Evolutionary conservation across 2,888 invertebrate genomes (phyloP).

Genomic region (Strigamia transsilvanica): DNA sequence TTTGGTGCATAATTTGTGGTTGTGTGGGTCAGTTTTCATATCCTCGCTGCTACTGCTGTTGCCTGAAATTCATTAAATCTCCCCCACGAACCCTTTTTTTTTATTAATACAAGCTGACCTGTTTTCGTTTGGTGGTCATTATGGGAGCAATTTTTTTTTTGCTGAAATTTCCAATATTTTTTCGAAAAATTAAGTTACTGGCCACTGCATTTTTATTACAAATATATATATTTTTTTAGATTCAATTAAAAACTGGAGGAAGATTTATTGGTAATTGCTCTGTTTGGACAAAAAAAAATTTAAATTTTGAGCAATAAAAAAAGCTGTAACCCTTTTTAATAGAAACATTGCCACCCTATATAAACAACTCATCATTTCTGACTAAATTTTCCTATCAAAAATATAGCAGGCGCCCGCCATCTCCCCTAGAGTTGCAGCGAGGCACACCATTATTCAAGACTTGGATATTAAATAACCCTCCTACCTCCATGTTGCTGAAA

Average conservation of each 20-base stretch:
- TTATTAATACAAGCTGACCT: conserved; percentile 17
- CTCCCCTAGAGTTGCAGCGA: conserved; percentile 7
- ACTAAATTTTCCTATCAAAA: conserved; percentile 31
- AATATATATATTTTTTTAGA: neutral
- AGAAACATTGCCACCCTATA: neutral
- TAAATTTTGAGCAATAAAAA: conserved; percentile 15
- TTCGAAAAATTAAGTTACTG: neutral
- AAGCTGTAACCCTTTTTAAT: neutral
- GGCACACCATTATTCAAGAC: conserved; percentile 38
- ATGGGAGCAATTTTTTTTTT: neutral
- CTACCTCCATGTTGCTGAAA: conserved; percentile 35
- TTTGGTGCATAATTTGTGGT: conserved; percentile 34
- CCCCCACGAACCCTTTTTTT: conserved; percentile 13
- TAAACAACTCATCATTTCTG: conserved; percentile 33
- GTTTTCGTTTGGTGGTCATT: conserved; percentile 9
- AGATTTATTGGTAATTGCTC: conserved; percentile 27
- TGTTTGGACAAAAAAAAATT: neutral
- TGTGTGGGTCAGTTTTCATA: conserved; percentile 35
- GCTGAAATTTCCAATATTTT: neutral
- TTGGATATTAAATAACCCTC: conserved; percentile 34
- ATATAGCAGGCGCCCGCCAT: neutral
- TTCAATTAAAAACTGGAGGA: conserved; percentile 2
- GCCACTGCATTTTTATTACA: conserved; percentile 34
- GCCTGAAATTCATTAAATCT: conserved; percentile 38
- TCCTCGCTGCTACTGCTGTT: conserved; percentile 26